Evolutionary conservation across 2,888 invertebrate genomes (phyloP).

Genomic region (Limnephilus lunatus): DNA sequence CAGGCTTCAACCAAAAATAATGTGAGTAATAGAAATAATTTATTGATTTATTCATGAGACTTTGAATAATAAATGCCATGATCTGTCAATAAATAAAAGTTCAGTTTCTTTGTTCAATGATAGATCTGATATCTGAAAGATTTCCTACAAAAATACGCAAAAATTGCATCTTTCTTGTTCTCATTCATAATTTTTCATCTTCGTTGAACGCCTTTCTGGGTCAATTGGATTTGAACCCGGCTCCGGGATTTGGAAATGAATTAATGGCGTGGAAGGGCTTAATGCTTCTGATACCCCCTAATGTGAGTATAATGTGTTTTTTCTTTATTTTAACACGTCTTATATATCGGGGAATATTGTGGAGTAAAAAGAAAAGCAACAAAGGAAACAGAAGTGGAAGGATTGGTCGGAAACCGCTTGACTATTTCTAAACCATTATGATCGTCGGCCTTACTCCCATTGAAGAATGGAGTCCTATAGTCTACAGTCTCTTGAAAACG

Average conservation of each 20-base stretch:
- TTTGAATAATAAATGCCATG: too few species aligned
- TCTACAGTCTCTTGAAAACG: too few species aligned
- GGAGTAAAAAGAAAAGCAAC: not conserved
- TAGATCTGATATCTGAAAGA: not conserved
- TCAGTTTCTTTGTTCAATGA: not conserved
- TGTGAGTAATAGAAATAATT: too few species aligned
- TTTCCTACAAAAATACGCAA: not conserved
- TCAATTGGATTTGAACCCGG: not conserved
- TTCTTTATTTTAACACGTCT: not conserved
- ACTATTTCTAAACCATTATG: too few species aligned
- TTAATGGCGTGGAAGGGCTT: not conserved
- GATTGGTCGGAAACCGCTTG: too few species aligned
- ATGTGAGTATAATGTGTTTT: not conserved
- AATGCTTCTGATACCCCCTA: not conserved
- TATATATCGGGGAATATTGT: not conserved
- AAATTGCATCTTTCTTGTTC: not conserved
- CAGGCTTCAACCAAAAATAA: too few species aligned
- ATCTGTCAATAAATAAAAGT: too few species aligned
- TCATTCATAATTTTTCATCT: not conserved
- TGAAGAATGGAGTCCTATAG: too few species aligned
- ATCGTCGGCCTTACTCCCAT: too few species aligned
- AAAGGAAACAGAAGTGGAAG: not conserved
- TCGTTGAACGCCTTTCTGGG: not conserved
- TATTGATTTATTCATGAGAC: too few species aligned
- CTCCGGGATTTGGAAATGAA: not conserved